A percentile compares a stretch with the other conserved stretches of the same genome.
phyloP scores from a whole-genome alignment of 1,140 invertebrate species.

The Camponotus vicinus region DNA sequence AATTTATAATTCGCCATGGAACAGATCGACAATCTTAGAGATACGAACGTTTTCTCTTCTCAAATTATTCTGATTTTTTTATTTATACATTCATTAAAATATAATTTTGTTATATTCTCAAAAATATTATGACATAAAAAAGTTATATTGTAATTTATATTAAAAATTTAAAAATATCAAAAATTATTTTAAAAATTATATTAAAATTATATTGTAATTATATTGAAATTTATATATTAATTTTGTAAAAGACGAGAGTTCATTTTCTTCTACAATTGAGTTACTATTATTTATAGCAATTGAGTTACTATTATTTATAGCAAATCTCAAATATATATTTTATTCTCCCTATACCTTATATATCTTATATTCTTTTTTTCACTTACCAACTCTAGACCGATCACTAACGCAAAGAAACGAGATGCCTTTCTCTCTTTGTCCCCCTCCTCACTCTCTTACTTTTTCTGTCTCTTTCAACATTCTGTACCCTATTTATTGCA shows the following conservation, averaged over 20 bases:
- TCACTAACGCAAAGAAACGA: neutral
- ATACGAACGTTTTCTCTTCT: neutral
- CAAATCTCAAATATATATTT: neutral
- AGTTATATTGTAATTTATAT: neutral
- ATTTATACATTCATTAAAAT: neutral
- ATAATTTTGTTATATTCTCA: no score
- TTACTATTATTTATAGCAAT: neutral
- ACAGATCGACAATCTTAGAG: neutral
- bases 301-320: neutral
- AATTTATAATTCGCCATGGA: neutral
- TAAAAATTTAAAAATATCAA: neutral
- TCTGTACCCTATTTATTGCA: constrained; percentile 81
- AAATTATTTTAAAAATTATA: neutral
- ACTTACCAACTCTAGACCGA: constrained; percentile 18
- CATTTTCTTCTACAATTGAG: neutral
- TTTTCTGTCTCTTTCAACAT: constrained; percentile 5
- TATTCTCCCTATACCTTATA: neutral
- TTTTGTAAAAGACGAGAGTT: neutral
- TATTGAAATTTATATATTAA: neutral
- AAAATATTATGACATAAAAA: neutral
- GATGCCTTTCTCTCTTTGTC: constrained; percentile 10
- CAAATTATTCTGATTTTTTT: neutral
- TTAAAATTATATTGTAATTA: neutral
- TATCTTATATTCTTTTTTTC: neutral
- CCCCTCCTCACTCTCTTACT: no score